Evolutionary conservation across 2,113 vertebrate species (phyloP).

Genomic region (Indri indri): DNA sequence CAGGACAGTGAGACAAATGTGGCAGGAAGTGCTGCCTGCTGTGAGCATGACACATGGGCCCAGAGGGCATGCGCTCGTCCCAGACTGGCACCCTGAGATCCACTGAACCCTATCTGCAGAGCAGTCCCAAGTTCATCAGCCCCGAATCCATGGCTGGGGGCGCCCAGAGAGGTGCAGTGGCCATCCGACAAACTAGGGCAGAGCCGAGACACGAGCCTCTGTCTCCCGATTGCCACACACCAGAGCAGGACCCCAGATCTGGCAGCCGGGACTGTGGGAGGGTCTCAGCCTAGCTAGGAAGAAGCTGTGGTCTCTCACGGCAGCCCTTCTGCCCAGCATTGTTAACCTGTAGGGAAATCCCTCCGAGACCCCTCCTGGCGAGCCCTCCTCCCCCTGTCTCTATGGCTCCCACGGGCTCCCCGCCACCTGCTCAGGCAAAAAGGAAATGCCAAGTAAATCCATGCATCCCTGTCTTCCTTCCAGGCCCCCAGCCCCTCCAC

Average conservation of each 20-base stretch:
- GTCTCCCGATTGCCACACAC: background rate
- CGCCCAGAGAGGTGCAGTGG: background rate
- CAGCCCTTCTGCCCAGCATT: background rate
- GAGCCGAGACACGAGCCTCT: fast-evolving
- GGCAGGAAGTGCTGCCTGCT: too few species aligned
- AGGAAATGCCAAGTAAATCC: background rate
- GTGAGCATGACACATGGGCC: background rate
- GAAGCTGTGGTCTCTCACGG: background rate
- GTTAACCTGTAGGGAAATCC: background rate
- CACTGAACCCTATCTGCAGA: background rate
- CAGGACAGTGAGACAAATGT: background rate
- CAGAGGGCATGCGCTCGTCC: background rate
- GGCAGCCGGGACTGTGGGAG: background rate
- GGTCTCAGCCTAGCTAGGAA: background rate
- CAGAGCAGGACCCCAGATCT: background rate
- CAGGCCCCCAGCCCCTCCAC: background rate
- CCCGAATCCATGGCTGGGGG: background rate
- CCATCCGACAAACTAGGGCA: background rate
- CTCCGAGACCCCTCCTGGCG: background rate
- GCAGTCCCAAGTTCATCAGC: background rate
- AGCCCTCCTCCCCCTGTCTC: too few species aligned
- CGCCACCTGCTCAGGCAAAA: background rate
- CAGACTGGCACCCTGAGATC: background rate
- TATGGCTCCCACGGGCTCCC: background rate
- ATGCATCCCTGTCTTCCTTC: background rate